Conservation (phyloP, 2,113 vertebrate genomes). For the Psilopogon haemacephalus region DNA sequence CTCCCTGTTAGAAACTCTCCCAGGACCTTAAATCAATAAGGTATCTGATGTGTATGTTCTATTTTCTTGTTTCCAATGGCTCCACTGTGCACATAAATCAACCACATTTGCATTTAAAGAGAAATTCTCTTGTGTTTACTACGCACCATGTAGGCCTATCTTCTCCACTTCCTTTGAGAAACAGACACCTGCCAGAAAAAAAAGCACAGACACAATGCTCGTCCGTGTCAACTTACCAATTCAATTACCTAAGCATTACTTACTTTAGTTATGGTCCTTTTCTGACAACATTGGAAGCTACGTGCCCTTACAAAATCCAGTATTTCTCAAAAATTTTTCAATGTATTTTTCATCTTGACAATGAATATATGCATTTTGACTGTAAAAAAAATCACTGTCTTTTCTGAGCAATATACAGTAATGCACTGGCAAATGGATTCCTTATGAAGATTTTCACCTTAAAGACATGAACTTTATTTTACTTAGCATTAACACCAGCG, state of each 20-base stretch:
- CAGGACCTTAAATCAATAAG: constrained; percentile 44
- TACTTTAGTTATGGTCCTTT: constrained; percentile 21
- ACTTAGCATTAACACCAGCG: not conserved
- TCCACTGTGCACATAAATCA: constrained; percentile 22
- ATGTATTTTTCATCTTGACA: constrained; percentile 3
- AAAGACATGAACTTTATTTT: not conserved
- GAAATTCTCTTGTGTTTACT: constrained; percentile 52
- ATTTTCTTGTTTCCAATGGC: constrained; percentile 9
- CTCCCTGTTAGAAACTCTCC: not conserved
- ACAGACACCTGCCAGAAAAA: constrained; percentile 42
- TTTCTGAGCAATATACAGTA: not conserved
- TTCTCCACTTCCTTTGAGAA: constrained; percentile 17
- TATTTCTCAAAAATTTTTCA: not conserved
- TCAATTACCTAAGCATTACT: constrained; percentile 38
- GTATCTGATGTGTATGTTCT: constrained; percentile 22
- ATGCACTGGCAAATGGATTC: not conserved
- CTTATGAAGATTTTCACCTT: not conserved
- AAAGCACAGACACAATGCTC: not conserved
- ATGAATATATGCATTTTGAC: not conserved
- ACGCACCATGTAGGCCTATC: constrained; percentile 48
- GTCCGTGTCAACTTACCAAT: constrained; percentile 13
- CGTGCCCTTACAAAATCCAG: constrained; percentile 15
- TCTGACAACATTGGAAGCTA: not conserved
- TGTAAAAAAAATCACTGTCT: not conserved
- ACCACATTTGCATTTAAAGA: constrained; percentile 56